Evolutionary conservation across 2,113 vertebrate species (phyloP).

Genomic region (Campylomormyrus numenius): DNA sequence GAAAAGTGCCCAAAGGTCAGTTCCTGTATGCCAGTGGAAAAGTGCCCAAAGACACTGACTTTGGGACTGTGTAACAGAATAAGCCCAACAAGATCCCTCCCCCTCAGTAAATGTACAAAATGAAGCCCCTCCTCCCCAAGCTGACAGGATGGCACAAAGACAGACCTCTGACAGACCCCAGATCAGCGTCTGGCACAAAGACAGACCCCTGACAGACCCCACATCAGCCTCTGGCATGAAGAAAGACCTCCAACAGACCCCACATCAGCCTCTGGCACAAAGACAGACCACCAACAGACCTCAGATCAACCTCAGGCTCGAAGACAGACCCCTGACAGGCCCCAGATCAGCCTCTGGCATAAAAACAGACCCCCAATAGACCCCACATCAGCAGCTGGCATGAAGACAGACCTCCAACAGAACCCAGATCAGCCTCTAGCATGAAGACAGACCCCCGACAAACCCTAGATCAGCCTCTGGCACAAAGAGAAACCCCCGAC

Average conservation of each 20-base stretch:
- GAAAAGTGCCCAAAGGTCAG: too few relatives aligned
- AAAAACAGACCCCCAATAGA: background rate
- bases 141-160: background rate
- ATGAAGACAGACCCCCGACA: too few relatives aligned
- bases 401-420: background rate
- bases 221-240: background rate
- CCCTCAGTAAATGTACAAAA: background rate
- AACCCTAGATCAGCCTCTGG: too few relatives aligned
- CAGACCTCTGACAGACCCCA: background rate
- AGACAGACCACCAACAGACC: background rate
- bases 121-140: background rate
- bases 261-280: background rate
- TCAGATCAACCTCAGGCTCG: background rate
- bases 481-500: background rate
- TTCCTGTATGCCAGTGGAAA: too few relatives aligned
- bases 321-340: background rate
- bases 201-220: background rate
- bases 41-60: background rate
- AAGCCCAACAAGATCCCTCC: background rate
- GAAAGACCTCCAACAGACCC: background rate
- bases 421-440: too few relatives aligned
- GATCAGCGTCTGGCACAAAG: background rate
- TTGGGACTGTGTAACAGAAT: background rate
- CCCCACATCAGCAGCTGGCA: background rate
- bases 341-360: background rate